Evolutionary conservation across 1,140 invertebrate genomes (phyloP).

Genomic region (Psix sp.): DNA sequence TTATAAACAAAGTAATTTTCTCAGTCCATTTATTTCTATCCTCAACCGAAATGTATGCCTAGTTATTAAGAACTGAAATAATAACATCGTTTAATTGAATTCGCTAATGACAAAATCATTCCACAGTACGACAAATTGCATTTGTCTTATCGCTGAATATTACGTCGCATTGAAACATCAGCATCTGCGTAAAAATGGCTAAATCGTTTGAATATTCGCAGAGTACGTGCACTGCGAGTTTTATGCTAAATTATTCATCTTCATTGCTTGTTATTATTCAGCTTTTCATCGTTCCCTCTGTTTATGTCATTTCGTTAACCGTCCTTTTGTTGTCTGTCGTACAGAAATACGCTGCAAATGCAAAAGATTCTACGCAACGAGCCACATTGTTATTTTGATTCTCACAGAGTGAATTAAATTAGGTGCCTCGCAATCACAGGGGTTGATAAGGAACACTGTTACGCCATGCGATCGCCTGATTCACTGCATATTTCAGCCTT

Average conservation of each 20-base stretch:
- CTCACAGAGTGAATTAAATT: slow-evolving; percentile 40
- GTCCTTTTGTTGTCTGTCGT: slow-evolving; percentile 36
- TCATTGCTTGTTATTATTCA: slow-evolving; percentile 12
- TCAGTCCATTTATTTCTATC: too few relatives aligned
- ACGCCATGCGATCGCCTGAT: slow-evolving; percentile 20
- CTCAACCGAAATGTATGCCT: too few relatives aligned
- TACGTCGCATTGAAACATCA: too few relatives aligned
- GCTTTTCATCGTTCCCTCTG: slow-evolving; percentile 12
- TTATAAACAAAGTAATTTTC: too few relatives aligned
- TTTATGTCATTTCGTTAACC: slow-evolving; percentile 45
- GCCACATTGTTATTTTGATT: slow-evolving; percentile 49
- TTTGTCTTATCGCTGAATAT: too few relatives aligned
- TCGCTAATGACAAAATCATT: too few relatives aligned
- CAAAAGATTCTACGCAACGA: slow-evolving; percentile 31
- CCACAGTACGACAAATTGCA: too few relatives aligned
- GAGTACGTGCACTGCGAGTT: too few relatives aligned
- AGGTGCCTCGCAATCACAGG: slow-evolving; percentile 28
- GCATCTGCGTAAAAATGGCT: too few relatives aligned
- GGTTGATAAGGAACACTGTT: slow-evolving; percentile 30
- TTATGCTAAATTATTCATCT: slow-evolving; percentile 43
- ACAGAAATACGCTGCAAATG: slow-evolving; percentile 20
- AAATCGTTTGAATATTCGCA: too few relatives aligned
- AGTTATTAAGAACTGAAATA: too few relatives aligned
- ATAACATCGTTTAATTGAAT: too few relatives aligned
- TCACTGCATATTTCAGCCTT: slow-evolving; percentile 3